Base-by-base conservation (phyloP, 2,888 invertebrate genomes). In the Arrhopalites spinosus region DNA sequence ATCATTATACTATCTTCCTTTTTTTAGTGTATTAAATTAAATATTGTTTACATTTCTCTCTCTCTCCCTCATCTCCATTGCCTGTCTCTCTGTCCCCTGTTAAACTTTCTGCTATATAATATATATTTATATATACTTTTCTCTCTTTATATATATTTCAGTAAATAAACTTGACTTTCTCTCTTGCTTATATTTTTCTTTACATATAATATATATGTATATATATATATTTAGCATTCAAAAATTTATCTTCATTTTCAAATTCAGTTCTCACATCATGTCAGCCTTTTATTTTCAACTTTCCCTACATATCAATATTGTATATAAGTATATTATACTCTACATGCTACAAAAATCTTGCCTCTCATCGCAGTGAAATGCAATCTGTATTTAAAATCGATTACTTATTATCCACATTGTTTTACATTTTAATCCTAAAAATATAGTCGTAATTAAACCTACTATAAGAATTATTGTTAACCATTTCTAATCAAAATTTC, bases 261-360 rank as follows among this genome's bases (percentile, higher is more conserved):
- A 59, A 59, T 59, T 59, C 59, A 59, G 59, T 59, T 23, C 23
- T 56, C 59, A 15, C 59, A 59, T 23, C 25, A 59, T 59, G 59
- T 59, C 59, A 59, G 59, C 59, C 59, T 59, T 59, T 25, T 36
- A 25, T 27, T 59, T 59, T 27, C 59, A 59, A 59, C 59, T 59
- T 59, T 59, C 27, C 59, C 59, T 59, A 17, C 20, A 20, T 53
- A 50, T n/a, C 20, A 36, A 36, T 36, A 36, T 36, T n/a, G 3
- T 50, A 50, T 50, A 50, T 50, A 50, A 8, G 7, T 50, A 50
- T 50, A 5, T 50, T 15, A n/a, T 50, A 15, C 50, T n/a, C 15
- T 50, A 50, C 50, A 50, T 50, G n/a, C n/a, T 50, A 50, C 50
- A 17, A 36, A 36, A 36, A 36, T 36, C 36, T 36, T 36, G 36